Conservation (phyloP, 1,140 invertebrate species). For the Drosophila grimshawi region DNA sequence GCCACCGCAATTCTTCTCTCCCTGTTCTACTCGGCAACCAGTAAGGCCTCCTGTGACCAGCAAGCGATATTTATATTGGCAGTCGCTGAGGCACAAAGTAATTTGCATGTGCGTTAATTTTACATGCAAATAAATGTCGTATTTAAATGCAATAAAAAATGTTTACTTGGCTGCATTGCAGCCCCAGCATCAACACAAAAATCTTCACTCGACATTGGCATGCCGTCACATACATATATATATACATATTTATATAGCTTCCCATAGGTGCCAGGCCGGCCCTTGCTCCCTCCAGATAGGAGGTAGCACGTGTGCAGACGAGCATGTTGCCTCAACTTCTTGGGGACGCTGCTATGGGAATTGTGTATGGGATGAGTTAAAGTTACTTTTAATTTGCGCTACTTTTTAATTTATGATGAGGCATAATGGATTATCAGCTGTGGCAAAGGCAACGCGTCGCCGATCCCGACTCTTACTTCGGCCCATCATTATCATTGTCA, state of each 20-base stretch:
- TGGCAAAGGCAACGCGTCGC: constrained; percentile 2
- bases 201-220: constrained; percentile 25
- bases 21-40: not conserved
- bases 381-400: constrained; percentile 51
- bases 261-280: not conserved
- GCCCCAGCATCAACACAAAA: constrained; percentile 37
- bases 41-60: not conserved
- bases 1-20: not conserved
- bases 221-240: constrained; percentile 45
- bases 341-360: not conserved
- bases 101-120: constrained; percentile 83
- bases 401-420: constrained; percentile 67
- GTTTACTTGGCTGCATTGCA: constrained; percentile 76
- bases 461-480: not conserved
- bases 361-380: not conserved
- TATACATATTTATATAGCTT: not conserved
- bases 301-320: constrained; percentile 36
- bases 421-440: constrained; percentile 55
- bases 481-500: constrained; percentile 30
- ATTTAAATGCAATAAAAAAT: constrained; percentile 84
- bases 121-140: constrained; percentile 84
- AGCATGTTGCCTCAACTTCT: constrained; percentile 12
- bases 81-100: constrained; percentile 55
- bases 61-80: constrained; percentile 47
- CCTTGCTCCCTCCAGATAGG: no score